Evolutionary conservation across 2,888 invertebrate species (phyloP).

Genomic region (Lysandra bellargus): DNA sequence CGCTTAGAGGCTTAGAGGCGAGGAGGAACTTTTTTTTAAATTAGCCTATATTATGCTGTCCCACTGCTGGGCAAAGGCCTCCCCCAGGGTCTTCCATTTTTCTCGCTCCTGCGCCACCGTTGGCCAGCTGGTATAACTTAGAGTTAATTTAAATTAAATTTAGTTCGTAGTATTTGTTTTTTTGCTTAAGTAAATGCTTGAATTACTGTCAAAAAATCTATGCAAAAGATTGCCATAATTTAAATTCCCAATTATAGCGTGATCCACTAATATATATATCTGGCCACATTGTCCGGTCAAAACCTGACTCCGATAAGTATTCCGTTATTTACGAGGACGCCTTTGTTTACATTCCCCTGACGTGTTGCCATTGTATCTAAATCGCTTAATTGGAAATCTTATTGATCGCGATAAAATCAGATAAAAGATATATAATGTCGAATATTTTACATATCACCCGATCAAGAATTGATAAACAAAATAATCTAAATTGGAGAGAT

Average conservation of each 20-base stretch:
- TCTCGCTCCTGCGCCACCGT: too few relatives aligned
- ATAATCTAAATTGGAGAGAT: neutral
- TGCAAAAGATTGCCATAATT: too few relatives aligned
- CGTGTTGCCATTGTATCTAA: constrained; percentile 70
- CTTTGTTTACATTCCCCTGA: constrained; percentile 76
- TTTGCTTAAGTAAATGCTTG: too few relatives aligned
- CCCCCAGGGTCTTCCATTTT: too few relatives aligned
- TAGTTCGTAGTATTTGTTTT: too few relatives aligned
- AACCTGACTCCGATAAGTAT: constrained; percentile 77
- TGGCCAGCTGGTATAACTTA: too few relatives aligned
- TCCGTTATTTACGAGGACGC: constrained; percentile 79
- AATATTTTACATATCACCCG: constrained; percentile 23
- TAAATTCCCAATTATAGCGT: neutral
- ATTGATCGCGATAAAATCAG: constrained; percentile 25
- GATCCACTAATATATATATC: constrained; percentile 36
- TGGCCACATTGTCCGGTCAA: constrained; percentile 75
- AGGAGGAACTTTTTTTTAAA: too few relatives aligned
- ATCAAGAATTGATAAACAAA: neutral
- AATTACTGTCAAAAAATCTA: too few relatives aligned
- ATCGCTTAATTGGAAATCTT: constrained; percentile 79
- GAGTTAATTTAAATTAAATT: too few relatives aligned
- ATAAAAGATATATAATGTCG: constrained; percentile 17
- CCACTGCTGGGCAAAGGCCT: too few relatives aligned
- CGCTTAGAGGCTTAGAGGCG: too few relatives aligned
- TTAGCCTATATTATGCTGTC: too few relatives aligned